Base-by-base conservation (phyloP, 2,797 vertebrate genomes). In the Syndactyla subalaris region DNA sequence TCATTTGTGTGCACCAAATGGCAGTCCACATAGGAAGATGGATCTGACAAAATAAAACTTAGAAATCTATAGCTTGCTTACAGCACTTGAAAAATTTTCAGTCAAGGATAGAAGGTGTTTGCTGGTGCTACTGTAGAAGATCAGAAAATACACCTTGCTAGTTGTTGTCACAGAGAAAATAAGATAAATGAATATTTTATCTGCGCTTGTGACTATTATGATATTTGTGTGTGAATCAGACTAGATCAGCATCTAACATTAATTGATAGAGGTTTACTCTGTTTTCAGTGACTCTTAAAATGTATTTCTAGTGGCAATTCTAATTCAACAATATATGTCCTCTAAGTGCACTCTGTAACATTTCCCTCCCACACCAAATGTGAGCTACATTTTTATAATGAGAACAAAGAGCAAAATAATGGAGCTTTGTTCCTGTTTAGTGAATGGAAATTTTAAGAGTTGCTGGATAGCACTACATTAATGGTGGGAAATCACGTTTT, bases 401-500 rank as follows among this genome's bases (percentile, higher is more conserved):
- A 80, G 86, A 93, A 88, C 80, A 95, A 95, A 95, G 84, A 85
- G 78, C 18, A 92, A 93, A 92, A 94, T 87, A 95, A 83, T 77
- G 72, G 79, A 77, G 46, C 76, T 90, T 74, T 92, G 30, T 82
- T 94, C 45, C 72, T 89, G 73, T 97, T 95, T 78, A 83, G 55
- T 93, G 71, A 58, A 89, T 89, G 76, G 79, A 91, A 96, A 90
- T 84, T 93, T 89, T 96, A 36, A 84, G 54, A 30, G 22, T 51
- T 96, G n/a, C 65, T 76, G 36, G 41, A n/a, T 78, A 71, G 68
- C 30, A 43, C 73, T 88, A 36, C 20, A 65, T 93, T 96, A 95
- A 26, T 86, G 92, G 91, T 97, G 91, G 85, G 88, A 96, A 89
- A 41, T 52, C 90, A 82, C 62, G 77, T 97, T 97, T 97, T 97